Evolutionary conservation across 2,797 vertebrate species (phyloP).

Genomic region (Gymnoscopelus microlampas): DNA sequence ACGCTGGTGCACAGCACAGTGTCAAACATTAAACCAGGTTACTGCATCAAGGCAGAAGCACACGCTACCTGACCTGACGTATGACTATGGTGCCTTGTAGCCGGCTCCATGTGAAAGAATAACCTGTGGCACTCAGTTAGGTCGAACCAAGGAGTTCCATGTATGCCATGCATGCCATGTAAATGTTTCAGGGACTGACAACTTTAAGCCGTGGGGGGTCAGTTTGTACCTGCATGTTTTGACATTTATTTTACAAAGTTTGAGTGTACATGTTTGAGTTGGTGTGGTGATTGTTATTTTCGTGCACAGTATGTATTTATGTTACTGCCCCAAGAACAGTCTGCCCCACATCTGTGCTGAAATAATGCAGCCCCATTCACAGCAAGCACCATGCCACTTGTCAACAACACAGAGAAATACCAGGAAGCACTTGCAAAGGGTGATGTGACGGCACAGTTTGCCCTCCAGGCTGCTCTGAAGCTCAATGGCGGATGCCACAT

Average conservation of each 20-base stretch:
- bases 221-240: too few species aligned
- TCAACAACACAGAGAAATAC: constrained; percentile 84
- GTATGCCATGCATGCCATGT: too few species aligned
- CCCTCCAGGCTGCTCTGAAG: constrained; percentile 91
- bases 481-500: constrained; percentile 99
- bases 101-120: too few species aligned
- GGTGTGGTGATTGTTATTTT: too few species aligned
- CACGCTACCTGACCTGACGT: constrained; percentile 86
- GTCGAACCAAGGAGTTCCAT: too few species aligned
- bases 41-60: constrained; percentile 83
- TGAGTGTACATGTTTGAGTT: too few species aligned
- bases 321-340: too few species aligned
- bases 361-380: constrained; percentile 95
- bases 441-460: constrained; percentile 90
- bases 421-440: constrained; percentile 89
- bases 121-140: too few species aligned
- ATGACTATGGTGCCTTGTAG: constrained; percentile 89
- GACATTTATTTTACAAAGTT: too few species aligned
- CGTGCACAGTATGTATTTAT: too few species aligned
- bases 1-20: constrained; percentile 78
- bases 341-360: constrained; percentile 89
- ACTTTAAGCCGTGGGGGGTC: too few species aligned
- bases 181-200: too few species aligned
- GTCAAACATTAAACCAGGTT: constrained; percentile 71
- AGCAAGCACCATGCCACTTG: constrained; percentile 90